Base-by-base conservation (phyloP, 2,888 invertebrate genomes). In the Zonitis immaculata region DNA sequence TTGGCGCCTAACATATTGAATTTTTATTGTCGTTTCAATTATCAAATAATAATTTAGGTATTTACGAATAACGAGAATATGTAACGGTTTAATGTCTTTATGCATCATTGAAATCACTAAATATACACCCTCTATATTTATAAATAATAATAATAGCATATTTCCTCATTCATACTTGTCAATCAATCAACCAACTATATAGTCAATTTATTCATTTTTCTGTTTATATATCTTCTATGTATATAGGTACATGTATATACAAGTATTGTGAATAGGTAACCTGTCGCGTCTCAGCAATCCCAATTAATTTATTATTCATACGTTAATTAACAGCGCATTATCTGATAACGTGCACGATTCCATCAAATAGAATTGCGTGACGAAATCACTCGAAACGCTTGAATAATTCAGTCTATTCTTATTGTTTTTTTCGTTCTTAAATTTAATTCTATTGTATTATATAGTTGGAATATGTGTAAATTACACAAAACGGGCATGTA, bases 301-400 rank as follows among this genome's bases (percentile, higher is more conserved):
- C 35, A 35, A 35, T 35, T 35, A 35, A 35, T 35, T 35, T 35
- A 35, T 35, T 35, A 35, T 35, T 35, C 18, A 35, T 18, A 35
- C 35, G 9, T 35, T 35, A 35, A 35, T 35, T 18, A 35, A 35
- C 35, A 35, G 35, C 16, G 16, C 9, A 9, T 35, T 35, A 35
- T 35, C 35, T 35, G 35, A 35, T 35, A 35, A 35, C 35, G 18
- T 35, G 35, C 35, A 35, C 35, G 35, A 35, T 35, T 35, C 35
- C 8, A 35, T 35, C 35, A 35, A 18, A 18, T n/a, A 9, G 35
- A 35, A 18, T 35, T 35, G 18, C 35, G 35, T 35, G 35, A 35
- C 9, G 35, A 35, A 35, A 35, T 35, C 16, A 35, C 35, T 35
- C 16, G 35, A 35, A 35, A 35, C 35, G 35, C 16, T 35, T 35